Conservation (phyloP, 2,888 invertebrate genomes). For the Strigamia maritima region DNA sequence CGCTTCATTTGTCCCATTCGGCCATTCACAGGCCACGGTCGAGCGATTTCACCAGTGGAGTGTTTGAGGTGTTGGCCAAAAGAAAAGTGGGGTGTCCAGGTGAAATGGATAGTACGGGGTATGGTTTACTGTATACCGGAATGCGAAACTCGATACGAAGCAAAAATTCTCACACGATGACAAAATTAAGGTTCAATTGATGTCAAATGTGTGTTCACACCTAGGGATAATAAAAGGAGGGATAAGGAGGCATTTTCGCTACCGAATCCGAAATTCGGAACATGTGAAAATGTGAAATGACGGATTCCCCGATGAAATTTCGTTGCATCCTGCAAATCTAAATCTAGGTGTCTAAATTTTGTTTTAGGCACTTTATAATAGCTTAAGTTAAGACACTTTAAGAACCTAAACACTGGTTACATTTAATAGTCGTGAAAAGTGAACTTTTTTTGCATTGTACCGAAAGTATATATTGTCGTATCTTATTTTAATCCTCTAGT, state of each 20-base stretch:
- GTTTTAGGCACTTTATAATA: too few species aligned
- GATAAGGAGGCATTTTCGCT: not conserved
- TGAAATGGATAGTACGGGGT: not conserved
- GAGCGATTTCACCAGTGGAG: not conserved
- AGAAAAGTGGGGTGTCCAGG: not conserved
- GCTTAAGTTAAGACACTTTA: too few species aligned
- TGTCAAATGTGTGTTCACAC: constrained; percentile 15
- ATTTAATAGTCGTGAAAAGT: too few species aligned
- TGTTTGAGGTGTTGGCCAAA: not conserved
- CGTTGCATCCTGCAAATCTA: too few species aligned
- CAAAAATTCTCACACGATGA: not conserved
- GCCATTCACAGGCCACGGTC: not conserved
- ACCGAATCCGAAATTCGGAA: not conserved
- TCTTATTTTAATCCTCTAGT: too few species aligned
- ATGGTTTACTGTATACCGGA: not conserved
- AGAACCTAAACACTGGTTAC: too few species aligned
- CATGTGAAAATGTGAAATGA: too few species aligned
- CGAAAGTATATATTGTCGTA: too few species aligned
- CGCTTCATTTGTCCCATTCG: constrained; percentile 24
- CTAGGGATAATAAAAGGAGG: not conserved
- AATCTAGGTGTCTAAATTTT: too few species aligned
- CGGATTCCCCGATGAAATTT: too few species aligned
- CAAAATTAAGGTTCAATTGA: constrained; percentile 23
- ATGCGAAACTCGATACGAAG: not conserved
- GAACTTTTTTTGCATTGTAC: too few species aligned